Conservation (phyloP, 2,888 invertebrate genomes). For the Mythimna loreyi region DNA sequence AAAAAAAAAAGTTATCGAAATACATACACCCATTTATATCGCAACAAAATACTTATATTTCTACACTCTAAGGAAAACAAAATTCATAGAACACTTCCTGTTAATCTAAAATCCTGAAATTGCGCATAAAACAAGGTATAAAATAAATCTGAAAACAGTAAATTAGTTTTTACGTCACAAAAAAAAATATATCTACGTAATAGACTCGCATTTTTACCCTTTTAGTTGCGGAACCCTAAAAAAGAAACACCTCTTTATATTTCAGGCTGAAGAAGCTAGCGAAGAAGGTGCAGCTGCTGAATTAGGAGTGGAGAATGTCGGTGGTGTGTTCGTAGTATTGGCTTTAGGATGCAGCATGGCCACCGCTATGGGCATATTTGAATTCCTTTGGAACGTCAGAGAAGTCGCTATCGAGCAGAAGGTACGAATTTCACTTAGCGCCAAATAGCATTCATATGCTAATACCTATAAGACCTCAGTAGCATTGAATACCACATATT, state of each 20-base stretch:
- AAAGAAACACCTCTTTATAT: neutral
- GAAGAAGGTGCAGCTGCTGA: conserved; percentile 88
- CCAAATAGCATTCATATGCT: conserved; percentile 52
- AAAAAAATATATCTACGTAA: too few species aligned
- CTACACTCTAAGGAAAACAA: too few species aligned
- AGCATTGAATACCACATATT: conserved; percentile 29
- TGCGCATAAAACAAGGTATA: too few species aligned
- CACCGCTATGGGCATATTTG: conserved; percentile 94
- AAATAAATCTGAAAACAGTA: too few species aligned
- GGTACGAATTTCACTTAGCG: conserved; percentile 82
- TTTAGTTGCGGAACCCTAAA: too few species aligned
- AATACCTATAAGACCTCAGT: conserved; percentile 31
- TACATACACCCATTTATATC: too few species aligned
- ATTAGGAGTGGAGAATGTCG: conserved; percentile 96
- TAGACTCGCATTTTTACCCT: too few species aligned
- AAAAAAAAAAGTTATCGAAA: too few species aligned
- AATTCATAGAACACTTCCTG: too few species aligned
- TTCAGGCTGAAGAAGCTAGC: conserved; percentile 77
- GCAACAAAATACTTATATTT: too few species aligned
- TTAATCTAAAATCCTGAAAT: too few species aligned
- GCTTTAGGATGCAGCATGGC: conserved; percentile 94
- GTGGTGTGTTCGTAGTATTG: conserved; percentile 97
- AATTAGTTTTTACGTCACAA: too few species aligned
- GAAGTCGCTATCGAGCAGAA: conserved; percentile 95
- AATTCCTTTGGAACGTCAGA: conserved; percentile 97